A percentile compares a stretch with the other conserved stretches of the same genome.
phyloP scores from a whole-genome alignment of 2,113 vertebrate genomes.

The human (Homo sapiens) region GRCh38 chr11:15373501-15374000 shows the following conservation, averaged over 20 bases:
- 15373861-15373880: background rate
- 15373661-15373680: background rate
- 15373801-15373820: background rate
- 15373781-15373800: background rate
- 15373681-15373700: background rate
- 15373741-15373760: background rate
- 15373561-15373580: background rate
- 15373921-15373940: background rate
- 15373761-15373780: background rate
- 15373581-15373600: background rate
- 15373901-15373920: background rate
- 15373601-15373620: background rate
- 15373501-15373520: background rate
- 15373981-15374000: slow-evolving; percentile 32
- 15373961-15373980: background rate
- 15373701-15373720: background rate
- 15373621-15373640: background rate
- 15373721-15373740: background rate
- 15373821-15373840: background rate
- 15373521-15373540: background rate
- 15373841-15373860: background rate
- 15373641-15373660: background rate
- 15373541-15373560: background rate
- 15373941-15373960: background rate
- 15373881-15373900: background rate